Percentiles rank a stretch among this genome's conserved stretches.
These are phyloP conservation scores for Brachycybe producta DNA, from an alignment of 2,888 invertebrate species.

Conservation along the genomic window DNA sequence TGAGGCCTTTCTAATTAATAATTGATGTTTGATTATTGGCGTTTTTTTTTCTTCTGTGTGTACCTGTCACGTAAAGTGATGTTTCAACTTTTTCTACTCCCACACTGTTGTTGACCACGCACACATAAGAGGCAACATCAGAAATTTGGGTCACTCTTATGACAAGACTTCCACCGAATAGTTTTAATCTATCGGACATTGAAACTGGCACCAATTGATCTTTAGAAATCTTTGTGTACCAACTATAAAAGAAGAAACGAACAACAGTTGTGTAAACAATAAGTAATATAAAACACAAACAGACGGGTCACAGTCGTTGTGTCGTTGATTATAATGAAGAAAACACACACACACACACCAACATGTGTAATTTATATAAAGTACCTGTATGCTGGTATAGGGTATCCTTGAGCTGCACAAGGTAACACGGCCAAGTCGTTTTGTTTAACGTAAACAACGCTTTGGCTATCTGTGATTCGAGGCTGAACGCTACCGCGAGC, in stretches of 20 bases:
- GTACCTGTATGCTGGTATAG: constrained; percentile 64
- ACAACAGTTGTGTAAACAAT: not conserved
- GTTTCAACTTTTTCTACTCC: constrained; percentile 85
- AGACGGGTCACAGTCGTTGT: no score
- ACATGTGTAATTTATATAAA: no score
- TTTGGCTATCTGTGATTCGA: constrained; percentile 54
- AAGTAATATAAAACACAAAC: not conserved
- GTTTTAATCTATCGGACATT: constrained; percentile 3
- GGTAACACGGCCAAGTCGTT: constrained; percentile 60
- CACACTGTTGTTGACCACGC: constrained; percentile 87
- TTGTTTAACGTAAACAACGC: constrained; percentile 53
- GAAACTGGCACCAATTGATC: constrained; percentile 11
- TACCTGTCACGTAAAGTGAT: constrained; percentile 70
- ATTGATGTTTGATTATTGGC: not conserved
- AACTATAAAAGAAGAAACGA: constrained; percentile 3
- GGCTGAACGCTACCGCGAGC: constrained; percentile 58
- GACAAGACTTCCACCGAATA: constrained; percentile 14
- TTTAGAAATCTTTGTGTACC: constrained; percentile 12
- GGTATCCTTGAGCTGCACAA: constrained; percentile 66
- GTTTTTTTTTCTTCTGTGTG: constrained; percentile 12
- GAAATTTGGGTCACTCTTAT: constrained; percentile 9
- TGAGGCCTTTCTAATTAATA: not conserved
- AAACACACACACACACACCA: no score
- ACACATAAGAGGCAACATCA: constrained; percentile 86
- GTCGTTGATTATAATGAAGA: no score